Evolutionary conservation across 1,140 invertebrate species (phyloP).

Genomic region (Anastatus disparis): DNA sequence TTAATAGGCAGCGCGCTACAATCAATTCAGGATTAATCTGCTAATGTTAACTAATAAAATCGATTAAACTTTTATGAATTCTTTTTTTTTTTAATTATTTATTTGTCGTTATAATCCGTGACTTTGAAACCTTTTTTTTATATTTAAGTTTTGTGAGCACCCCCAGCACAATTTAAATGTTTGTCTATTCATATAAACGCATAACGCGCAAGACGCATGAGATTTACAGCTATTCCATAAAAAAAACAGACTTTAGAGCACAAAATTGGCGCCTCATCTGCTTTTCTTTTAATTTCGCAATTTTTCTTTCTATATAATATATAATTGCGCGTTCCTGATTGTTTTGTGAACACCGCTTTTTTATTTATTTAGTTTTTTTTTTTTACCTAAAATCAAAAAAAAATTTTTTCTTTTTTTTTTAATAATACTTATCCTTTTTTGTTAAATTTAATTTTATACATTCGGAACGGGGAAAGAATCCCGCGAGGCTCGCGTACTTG

Average conservation of each 20-base stretch:
- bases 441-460: too few relatives aligned
- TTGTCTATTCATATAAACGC: not conserved
- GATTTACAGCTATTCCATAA: conserved; percentile 2
- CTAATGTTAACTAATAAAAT: conserved; percentile 11
- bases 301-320: not conserved
- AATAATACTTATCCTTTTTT: too few relatives aligned
- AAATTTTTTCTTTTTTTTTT: not conserved
- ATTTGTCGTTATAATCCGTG: too few relatives aligned
- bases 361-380: not conserved
- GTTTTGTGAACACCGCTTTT: not conserved
- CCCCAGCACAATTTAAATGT: not conserved
- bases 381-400: too few relatives aligned
- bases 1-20: not conserved
- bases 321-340: not conserved
- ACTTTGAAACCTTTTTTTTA: too few relatives aligned
- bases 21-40: not conserved
- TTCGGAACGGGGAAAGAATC: not conserved
- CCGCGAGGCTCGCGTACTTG: not conserved
- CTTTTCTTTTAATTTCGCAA: not conserved
- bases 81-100: not conserved
- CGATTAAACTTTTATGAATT: not conserved
- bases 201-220: not conserved
- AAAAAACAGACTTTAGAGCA: not conserved
- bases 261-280: not conserved
- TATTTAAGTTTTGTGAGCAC: not conserved